Base-by-base conservation (phyloP, 2,797 vertebrate species). In the Spinus pinus region DNA sequence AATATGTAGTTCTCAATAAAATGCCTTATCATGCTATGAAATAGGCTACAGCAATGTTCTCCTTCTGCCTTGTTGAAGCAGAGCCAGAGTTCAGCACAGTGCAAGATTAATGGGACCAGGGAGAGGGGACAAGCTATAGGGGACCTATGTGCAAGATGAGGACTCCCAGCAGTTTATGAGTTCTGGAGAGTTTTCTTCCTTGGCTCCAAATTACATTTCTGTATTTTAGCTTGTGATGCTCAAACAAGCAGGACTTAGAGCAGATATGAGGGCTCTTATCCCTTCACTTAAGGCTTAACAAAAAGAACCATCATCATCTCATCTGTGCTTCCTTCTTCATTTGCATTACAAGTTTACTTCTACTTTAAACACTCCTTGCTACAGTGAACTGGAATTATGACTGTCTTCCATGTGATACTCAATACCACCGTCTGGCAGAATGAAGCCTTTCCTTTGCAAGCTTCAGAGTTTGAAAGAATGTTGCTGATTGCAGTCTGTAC, bases 371-470 rank as follows among this genome's bases (percentile, higher is more conserved):
- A 58, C 27, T 77, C 37, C 56, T 73, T 73, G 67, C 83, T 74
- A 31, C 74, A 33, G 56, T 47, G 78, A 73, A 77, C 71, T 50
- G 84, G 91, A 91, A 93, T 95, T 90, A 80, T 25, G 64, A 90
- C 19, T 4, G 67, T 53, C 46, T 92, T 88, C 81, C 94, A 80
- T 70, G 77, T 81, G 85, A 93, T 66, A 46, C 47, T 80, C 94
- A 94, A 95, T 92, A 82, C 92, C 60, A 33, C 31, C 0, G 66
- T 72, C 81, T 94, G 95, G 92, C 92, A 95, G 83, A 60, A 74
- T 25, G 83, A 81, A 88, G 83, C 70, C 37, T 88, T 95, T 78
- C 44, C 51, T 86, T 56, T 81, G 50, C 62, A 88, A 88, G 86
- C 35, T 90, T 71, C 72, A 65, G 69, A 74, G 61, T 79, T 86